These are phyloP conservation scores for Pemphigus obesinymphae DNA, from an alignment of 1,140 invertebrate genomes.

Conservation along the genomic window DNA sequence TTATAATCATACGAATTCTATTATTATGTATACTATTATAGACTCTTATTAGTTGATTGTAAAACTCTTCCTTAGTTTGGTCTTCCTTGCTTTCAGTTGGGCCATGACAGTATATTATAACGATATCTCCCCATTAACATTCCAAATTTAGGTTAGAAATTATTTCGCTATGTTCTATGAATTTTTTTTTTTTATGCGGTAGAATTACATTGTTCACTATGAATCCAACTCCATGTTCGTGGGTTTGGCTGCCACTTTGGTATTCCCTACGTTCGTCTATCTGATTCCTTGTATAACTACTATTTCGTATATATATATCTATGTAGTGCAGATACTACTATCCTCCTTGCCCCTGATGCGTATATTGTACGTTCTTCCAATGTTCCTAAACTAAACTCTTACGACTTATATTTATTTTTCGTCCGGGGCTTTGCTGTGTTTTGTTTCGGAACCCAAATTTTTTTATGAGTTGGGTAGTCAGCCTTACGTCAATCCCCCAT, in stretches of 20 bases:
- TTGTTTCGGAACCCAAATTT: too few species aligned
- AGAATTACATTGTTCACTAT: neutral
- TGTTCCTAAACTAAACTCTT: too few species aligned
- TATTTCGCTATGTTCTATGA: constrained; percentile 13
- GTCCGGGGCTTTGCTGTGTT: too few species aligned
- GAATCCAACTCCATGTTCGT: neutral
- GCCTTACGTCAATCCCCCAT: too few species aligned
- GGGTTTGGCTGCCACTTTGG: neutral
- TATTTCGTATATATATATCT: too few species aligned
- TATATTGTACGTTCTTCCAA: too few species aligned
- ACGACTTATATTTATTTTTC: too few species aligned
- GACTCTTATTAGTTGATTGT: constrained; percentile 27
- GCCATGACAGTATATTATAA: constrained; percentile 35
- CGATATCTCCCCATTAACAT: constrained; percentile 36
- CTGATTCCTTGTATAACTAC: constrained; percentile 4
- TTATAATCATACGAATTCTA: constrained; percentile 40
- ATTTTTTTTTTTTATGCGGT: neutral
- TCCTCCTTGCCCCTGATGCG: too few species aligned
- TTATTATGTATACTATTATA: constrained; percentile 21
- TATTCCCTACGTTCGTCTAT: constrained; percentile 10
- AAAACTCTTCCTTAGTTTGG: constrained; percentile 43
- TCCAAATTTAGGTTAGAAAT: constrained; percentile 35
- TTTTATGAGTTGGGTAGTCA: too few species aligned
- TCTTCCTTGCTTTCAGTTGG: constrained; percentile 43
- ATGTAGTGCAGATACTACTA: too few species aligned